Evolutionary conservation across 2,888 invertebrate species (phyloP).

Genomic region (Stenoptilia bipunctidactyla): DNA sequence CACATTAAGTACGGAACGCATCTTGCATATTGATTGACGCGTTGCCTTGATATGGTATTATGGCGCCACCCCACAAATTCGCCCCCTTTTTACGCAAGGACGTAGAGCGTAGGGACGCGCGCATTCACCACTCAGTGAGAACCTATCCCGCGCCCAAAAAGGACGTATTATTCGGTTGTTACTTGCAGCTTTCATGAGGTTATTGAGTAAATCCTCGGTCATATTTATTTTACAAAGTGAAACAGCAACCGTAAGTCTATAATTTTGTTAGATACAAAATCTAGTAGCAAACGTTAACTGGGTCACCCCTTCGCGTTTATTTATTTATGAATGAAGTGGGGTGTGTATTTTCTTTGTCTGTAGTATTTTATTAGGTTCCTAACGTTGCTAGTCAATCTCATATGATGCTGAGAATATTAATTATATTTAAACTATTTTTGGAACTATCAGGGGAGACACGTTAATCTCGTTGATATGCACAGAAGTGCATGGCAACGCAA

Average conservation of each 20-base stretch:
- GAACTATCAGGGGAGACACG: no score
- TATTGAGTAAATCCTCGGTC: no score
- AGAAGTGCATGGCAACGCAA: no score
- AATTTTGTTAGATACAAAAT: conserved; percentile 1
- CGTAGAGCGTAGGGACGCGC: conserved; percentile 65
- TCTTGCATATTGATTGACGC: conserved; percentile 69
- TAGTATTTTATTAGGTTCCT: no score
- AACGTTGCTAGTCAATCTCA: no score
- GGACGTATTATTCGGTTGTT: conserved; percentile 28
- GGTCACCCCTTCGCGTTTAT: conserved; percentile 59
- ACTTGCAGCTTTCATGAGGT: no score
- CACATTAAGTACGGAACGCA: conserved; percentile 20
- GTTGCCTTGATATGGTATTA: conserved; percentile 50
- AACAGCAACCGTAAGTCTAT: conserved; percentile 50
- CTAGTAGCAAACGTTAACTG: conserved; percentile 26
- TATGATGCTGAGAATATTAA: no score
- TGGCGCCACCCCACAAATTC: conserved; percentile 60
- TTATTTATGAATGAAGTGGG: conserved; percentile 50
- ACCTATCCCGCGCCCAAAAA: conserved; percentile 36
- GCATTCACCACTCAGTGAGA: conserved; percentile 58
- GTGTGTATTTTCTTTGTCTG: conserved; percentile 17
- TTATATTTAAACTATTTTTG: no score
- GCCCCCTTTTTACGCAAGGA: conserved; percentile 60
- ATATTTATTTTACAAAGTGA: conserved; percentile 22
- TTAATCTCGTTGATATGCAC: no score